Evolutionary conservation across 2,888 invertebrate species (phyloP).

Genomic region (Cataglyphis livida): DNA sequence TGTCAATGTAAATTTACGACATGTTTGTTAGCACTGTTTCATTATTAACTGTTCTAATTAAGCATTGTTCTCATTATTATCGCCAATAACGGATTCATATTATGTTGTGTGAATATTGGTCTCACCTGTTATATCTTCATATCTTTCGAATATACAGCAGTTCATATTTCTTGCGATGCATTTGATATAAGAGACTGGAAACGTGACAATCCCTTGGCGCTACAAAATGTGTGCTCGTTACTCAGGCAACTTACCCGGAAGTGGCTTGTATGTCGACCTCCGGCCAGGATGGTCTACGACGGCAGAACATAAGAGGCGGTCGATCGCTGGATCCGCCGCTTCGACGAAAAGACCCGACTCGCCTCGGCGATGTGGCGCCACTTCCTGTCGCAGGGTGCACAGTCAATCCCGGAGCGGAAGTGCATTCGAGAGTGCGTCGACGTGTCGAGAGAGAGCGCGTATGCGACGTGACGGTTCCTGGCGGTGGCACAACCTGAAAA

Average conservation of each 20-base stretch:
- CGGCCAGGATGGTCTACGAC: conserved; percentile 93
- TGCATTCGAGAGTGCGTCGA: conserved; percentile 80
- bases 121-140: not conserved
- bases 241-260: conserved; percentile 90
- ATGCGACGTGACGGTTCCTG: conserved; percentile 84
- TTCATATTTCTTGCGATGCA: not conserved
- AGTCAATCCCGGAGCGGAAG: conserved; percentile 75
- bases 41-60: not conserved
- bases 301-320: conserved; percentile 91
- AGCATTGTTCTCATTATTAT: not conserved
- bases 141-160: not conserved
- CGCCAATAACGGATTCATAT: not conserved
- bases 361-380: conserved; percentile 76
- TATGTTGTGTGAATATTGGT: not conserved
- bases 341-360: conserved; percentile 87
- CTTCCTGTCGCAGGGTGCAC: conserved; percentile 80
- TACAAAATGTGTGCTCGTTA: not conserved
- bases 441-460: conserved; percentile 79
- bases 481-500: conserved; percentile 84
- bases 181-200: not conserved
- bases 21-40: not conserved
- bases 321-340: conserved; percentile 87
- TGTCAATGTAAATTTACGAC: not conserved
- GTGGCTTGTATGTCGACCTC: conserved; percentile 94
- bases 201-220: not conserved